These are phyloP conservation scores for Sinonovacula constricta DNA, from an alignment of 1,140 invertebrate species.

Conservation along the genomic window DNA sequence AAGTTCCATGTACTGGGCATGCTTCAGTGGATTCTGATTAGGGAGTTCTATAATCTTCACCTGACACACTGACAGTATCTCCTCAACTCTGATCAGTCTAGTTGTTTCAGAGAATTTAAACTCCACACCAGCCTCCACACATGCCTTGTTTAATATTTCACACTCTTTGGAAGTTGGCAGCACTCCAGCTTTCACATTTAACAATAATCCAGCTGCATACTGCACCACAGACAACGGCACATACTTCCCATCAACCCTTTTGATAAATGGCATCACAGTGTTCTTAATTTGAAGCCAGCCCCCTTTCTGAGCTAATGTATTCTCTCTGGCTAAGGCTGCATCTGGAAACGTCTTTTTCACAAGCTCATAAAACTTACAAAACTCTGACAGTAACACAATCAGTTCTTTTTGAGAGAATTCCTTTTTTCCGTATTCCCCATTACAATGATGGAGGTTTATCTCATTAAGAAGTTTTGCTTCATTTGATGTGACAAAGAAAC, in stretches of 20 bases:
- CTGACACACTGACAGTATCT: slow-evolving; percentile 63
- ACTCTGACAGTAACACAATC: slow-evolving; percentile 91
- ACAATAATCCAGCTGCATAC: slow-evolving; percentile 73
- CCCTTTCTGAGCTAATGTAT: slow-evolving; percentile 45
- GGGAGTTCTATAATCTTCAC: slow-evolving; percentile 71
- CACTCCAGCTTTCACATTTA: slow-evolving; percentile 61
- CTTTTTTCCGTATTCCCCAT: slow-evolving; percentile 92
- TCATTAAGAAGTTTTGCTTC: slow-evolving; percentile 95
- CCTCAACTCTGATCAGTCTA: slow-evolving; percentile 66
- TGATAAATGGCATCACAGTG: slow-evolving; percentile 94
- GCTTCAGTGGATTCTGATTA: slow-evolving; percentile 71
- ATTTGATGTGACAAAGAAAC: slow-evolving; percentile 94
- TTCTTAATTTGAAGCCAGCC: slow-evolving; percentile 96
- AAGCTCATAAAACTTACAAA: slow-evolving; percentile 90
- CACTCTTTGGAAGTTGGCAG: slow-evolving; percentile 67
- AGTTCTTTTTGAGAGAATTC: slow-evolving; percentile 94
- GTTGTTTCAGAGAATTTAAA: slow-evolving; percentile 73
- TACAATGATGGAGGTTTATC: slow-evolving; percentile 95
- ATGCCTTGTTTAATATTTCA: slow-evolving; percentile 71
- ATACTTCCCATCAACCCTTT: slow-evolving; percentile 85
- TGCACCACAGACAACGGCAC: slow-evolving; percentile 89
- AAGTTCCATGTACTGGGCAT: slow-evolving; percentile 73
- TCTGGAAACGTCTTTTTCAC: slow-evolving; percentile 84
- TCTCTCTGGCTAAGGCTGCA: slow-evolving; percentile 79
- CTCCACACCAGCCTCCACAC: slow-evolving; percentile 72